Evolutionary conservation across 1,140 invertebrate species (phyloP), one percentile per base, ranked within the genome.

Genomic region (Drosophila chauvacae): DNA sequence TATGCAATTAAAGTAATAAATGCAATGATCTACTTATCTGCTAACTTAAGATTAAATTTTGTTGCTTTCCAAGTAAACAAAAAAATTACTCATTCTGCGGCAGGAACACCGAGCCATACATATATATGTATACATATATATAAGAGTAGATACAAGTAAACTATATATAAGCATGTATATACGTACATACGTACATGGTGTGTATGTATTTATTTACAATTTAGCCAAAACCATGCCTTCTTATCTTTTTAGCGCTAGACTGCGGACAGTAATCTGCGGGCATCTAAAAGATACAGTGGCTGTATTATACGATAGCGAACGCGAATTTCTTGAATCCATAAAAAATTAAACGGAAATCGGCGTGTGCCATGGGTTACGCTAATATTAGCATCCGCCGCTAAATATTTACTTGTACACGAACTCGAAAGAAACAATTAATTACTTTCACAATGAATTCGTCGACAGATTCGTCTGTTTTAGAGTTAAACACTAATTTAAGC

Each of bases 251-350:
- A 84, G 87, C 80, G 78, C 68, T 83, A 88, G 78, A 69, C 77
- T 77, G 62, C 81, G 80, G 78, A 77, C 84, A 87, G 85, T 88
- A 84, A 88, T 77, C 84, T 84, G 69, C 58, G 85, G 65, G 70
- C 84, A 87, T 88, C 85, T 87, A 70, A 80, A 76, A 86, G 83
- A 87, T 87, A 87, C 80, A 79, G 82, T 79, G 75, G 84, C 77
- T 65, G 66, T 72, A 60, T 83, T 72, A 77, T 78, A 55, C 66
- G 65, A 81, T 68, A 77, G 56, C 50, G 53, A 35, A 51, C 62
- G 44, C 71, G 50, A 62, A 44, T 64, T 53, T 73, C 42, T 50
- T 57, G 37, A 26, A 35, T 69, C 59, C 20, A 66, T 51, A 62
- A 51, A 50, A 30, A 42, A 51, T 42, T 47, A 56, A 65, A 70